Evolutionary conservation across 1,140 invertebrate genomes (phyloP).

Genomic region (Ericerus pela): DNA sequence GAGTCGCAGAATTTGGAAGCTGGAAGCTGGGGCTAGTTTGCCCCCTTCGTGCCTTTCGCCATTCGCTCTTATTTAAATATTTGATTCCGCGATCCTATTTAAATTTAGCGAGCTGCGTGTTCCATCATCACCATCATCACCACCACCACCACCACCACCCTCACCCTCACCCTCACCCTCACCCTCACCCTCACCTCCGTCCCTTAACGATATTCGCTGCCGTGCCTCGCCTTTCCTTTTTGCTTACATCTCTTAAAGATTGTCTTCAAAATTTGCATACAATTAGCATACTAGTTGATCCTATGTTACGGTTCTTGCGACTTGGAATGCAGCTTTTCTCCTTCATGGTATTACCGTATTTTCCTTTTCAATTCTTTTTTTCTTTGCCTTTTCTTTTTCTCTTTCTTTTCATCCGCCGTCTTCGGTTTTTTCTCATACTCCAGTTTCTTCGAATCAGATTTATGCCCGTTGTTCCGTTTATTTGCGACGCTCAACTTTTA

Average conservation of each 20-base stretch:
- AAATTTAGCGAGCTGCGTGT: too few relatives aligned
- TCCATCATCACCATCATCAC: too few relatives aligned
- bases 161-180: too few relatives aligned
- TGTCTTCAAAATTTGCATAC: constrained; percentile 9
- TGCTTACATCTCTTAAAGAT: constrained; percentile 6
- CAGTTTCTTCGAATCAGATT: neutral
- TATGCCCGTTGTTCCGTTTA: constrained; percentile 8
- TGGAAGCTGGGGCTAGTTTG: neutral
- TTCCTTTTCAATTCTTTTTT: too few relatives aligned
- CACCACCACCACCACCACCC: too few relatives aligned
- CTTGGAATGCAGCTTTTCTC: neutral
- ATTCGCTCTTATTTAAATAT: constrained; percentile 12
- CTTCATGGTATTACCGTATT: too few relatives aligned
- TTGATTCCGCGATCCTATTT: constrained; percentile 10
- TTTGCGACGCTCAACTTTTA: constrained; percentile 8
- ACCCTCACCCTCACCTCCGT: neutral
- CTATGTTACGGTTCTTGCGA: constrained; percentile 5
- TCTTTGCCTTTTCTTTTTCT: neutral
- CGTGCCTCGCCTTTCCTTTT: neutral
- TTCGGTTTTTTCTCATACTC: neutral
- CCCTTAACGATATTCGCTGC: neutral
- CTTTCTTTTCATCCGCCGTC: too few relatives aligned
- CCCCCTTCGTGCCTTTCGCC: too few relatives aligned
- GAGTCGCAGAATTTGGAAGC: too few relatives aligned
- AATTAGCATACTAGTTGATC: constrained; percentile 12